Base-by-base conservation (phyloP, 2,888 invertebrate species). In the Cantharis rustica region DNA sequence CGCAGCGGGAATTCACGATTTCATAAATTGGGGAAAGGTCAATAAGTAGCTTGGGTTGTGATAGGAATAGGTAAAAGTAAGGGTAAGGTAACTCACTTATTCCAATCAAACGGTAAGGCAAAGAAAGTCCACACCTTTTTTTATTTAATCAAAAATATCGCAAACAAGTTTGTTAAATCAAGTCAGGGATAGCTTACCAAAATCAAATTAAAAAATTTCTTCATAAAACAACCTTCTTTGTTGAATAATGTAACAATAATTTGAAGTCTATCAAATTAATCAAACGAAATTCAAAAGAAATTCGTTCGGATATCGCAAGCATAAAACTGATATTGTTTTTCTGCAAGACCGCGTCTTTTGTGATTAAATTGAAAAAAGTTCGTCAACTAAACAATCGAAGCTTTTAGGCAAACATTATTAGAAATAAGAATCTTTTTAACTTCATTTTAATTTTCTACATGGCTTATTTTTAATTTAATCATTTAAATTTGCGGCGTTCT, bases 331-430 rank as follows among this genome's bases (percentile, higher is more conserved):
- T 76, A 76, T 70, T 70, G 76, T 73, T 75, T 75, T 75, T 72
- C 71, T 75, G 62, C 68, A 68, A 64, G 23, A 68, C n/a, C 68
- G 75, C 31, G 27, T 72, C 71, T 62, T 66, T 75, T 75, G 75
- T 75, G 71, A 17, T 26, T 69, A 72, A 76, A 76, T 76, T 76
- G 76, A 76, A 76, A 76, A 76, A 76, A 69, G 72, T 70, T 72
- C 62, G 69, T 73, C 69, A 76, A 64, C 76, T 70, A 76, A 76
- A 76, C 76, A 76, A 73, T 73, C 72, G 72, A 72, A 72, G 76
- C 73, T 76, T 76, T 76, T 73, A 76, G 73, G 75, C 68, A 26
- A 31, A 76, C 68, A 63, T 72, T 72, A 76, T 76, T 76, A 69
- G 71, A 47, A 47, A 47, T 47, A 76, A 72, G 72, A 72, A 47